Base-by-base conservation (phyloP, 2,113 vertebrate genomes). In the Pan troglodytes region DNA sequence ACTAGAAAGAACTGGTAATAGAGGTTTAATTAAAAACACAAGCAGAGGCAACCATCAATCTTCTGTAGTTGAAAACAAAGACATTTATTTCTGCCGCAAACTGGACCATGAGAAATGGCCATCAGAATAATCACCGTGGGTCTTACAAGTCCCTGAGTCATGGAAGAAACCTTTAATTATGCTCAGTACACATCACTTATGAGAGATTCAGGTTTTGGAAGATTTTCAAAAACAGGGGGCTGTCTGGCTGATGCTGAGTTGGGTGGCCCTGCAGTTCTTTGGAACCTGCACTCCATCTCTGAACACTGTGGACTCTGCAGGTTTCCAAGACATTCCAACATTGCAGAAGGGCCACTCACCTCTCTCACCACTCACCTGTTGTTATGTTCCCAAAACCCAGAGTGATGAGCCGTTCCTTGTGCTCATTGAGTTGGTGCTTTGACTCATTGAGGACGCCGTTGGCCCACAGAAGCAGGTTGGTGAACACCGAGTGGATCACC, bases 401-500 rank as follows among this genome's bases (percentile, higher is more conserved):
- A 0, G 98, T 99, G 75, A 99, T 98, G 16, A 99, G 98, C 64
- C 99, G 98, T 90, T 99, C 99, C 89, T 99, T 99, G 73, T 99
- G 99, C 93, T 99, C 99, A 35, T 99, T 99, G 88, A 99, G 97
- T 52, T 99, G 99, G 97, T 99, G 99, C 95, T 99, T 99, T 2
- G 99, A 99, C 96, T 99, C 99, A 1, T 99, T 99, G 98, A 99
- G 98, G 91, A 99, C 99, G 0, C 99, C 99, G 40, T 99, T 99
- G 98, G 99, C 99, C 99, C 99, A 99, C 93, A 99, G 98, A 23
- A 99, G 99, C 61, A 99, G 98, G 98, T 99, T 99, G 83, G 99
- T 99, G 97, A 99, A 99, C 93, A 99, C 99, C 0, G 99, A 99
- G 80, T 99, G 99, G 97, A 99, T 99, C 92, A 99, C 99, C 17